phyloP scores from a whole-genome alignment of 2,113 vertebrate species.

The Regulus satrapa region DNA sequence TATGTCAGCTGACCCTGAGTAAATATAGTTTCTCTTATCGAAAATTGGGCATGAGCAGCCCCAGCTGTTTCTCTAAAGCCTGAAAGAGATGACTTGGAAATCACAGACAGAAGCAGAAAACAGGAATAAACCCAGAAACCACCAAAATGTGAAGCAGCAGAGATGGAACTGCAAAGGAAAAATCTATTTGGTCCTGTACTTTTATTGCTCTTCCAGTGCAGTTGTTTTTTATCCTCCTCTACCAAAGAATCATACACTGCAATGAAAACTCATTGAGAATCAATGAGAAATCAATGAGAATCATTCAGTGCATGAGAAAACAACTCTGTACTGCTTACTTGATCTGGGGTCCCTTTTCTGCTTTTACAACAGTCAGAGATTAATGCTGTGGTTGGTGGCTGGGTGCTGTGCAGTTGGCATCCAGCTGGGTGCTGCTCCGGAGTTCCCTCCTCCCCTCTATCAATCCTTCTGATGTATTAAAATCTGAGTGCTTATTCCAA shows the following conservation, averaged over 20 bases:
- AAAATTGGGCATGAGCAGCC: background rate
- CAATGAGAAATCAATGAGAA: too few relatives aligned
- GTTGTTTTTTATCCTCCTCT: background rate
- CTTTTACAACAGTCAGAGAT: background rate
- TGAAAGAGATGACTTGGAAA: background rate
- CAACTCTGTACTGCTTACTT: background rate
- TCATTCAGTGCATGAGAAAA: background rate
- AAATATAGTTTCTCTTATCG: background rate
- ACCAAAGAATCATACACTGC: background rate
- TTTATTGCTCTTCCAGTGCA: fast-evolving
- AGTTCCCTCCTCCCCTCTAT: background rate
- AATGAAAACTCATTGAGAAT: too few relatives aligned
- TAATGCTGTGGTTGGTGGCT: background rate
- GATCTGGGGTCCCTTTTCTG: background rate
- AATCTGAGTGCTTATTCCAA: background rate
- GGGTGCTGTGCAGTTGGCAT: background rate
- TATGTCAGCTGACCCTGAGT: background rate
- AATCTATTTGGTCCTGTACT: background rate
- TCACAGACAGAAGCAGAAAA: background rate
- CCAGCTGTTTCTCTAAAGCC: background rate
- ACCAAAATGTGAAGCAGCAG: fast-evolving
- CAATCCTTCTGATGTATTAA: background rate
- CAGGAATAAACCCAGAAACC: background rate
- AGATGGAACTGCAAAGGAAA: background rate
- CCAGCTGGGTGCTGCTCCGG: background rate